Evolutionary conservation across 1,140 invertebrate species (phyloP), one percentile per base, ranked within the genome.

Genomic region (Trachelipus rathkii): DNA sequence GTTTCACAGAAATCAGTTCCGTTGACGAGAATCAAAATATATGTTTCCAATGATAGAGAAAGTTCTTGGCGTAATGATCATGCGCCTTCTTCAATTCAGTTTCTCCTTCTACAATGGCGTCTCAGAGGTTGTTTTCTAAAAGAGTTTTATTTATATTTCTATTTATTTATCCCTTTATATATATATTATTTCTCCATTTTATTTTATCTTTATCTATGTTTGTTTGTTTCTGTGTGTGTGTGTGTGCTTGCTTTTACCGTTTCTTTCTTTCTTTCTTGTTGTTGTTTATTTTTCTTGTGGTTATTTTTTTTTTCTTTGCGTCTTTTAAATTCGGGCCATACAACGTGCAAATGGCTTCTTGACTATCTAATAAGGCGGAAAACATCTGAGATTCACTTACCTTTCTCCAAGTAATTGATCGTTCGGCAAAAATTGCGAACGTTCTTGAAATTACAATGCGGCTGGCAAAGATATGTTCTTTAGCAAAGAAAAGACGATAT

Each of bases 351-450:
- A 60, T 60, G 50, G 50, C 50, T 60, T 60, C 50, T 60, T 60
- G 50, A 60, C 50, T 60, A 60, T 60, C 50, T 60, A 60, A 60
- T 60, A 60, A 60, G 50, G 50, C 50, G 50, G 50, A 60, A 60
- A 60, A 60, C 50, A 60, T 13, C 50, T 60, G 50, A 60, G 50
- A 60, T 60, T 60, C 50, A 60, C 50, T 60, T 60, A 60, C 50
- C 50, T 60, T 60, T 60, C 50, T 19, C 11, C 2, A 60, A 15
- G 50, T 60, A 60, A 60, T 60, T 60, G 50, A 60, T 60, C 50
- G 50, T 60, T 60, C 50, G 50, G 50, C 50, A 60, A 60, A 60
- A 60, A 60, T 60, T 60, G 50, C 50, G 50, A 60, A 60, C 50
- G 50, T 60, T 60, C 2, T 60, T 60, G 50, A 60, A 60, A 60